Conservation (phyloP, 2,797 vertebrate species). For the Gallinago stenura region DNA sequence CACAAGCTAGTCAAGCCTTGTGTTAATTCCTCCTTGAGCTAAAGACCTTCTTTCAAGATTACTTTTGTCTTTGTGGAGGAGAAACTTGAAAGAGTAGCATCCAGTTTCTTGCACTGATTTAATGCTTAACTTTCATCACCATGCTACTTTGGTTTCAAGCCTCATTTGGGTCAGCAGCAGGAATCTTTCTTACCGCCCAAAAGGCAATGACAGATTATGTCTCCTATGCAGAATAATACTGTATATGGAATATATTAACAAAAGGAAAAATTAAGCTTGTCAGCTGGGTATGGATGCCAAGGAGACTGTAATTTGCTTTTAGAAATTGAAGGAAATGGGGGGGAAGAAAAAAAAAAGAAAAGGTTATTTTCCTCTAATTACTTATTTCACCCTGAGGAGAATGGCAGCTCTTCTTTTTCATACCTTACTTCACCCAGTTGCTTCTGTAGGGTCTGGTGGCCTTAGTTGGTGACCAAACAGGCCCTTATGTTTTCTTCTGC, state of each 20-base stretch:
- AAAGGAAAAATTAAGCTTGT: not conserved
- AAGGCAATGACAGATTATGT: not conserved
- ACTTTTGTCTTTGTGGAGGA: not conserved
- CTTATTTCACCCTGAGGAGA: not conserved
- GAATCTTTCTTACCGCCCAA: slow-evolving; percentile 4
- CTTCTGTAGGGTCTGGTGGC: not conserved
- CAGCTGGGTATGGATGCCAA: not conserved
- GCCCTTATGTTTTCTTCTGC: not conserved
- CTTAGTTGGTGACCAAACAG: not conserved
- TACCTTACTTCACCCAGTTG: not conserved
- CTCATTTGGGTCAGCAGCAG: slow-evolving; percentile 34
- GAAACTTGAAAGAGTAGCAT: not conserved
- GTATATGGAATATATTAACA: not conserved
- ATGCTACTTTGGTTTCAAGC: not conserved
- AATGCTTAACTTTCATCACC: slow-evolving; percentile 7
- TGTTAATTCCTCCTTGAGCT: not conserved
- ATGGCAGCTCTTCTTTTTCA: not conserved
- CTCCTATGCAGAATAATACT: not conserved
- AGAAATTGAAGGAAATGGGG: not conserved
- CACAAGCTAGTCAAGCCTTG: not conserved
- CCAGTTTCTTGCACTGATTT: not conserved
- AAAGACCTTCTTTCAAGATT: not conserved
- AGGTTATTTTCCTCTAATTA: not conserved
- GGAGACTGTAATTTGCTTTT: not conserved
- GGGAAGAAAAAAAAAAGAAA: not conserved